A percentile compares a stretch with the other conserved stretches of the same genome.
phyloP scores from a whole-genome alignment of 1,140 invertebrate species.

The Nautilus pompilius region DNA sequence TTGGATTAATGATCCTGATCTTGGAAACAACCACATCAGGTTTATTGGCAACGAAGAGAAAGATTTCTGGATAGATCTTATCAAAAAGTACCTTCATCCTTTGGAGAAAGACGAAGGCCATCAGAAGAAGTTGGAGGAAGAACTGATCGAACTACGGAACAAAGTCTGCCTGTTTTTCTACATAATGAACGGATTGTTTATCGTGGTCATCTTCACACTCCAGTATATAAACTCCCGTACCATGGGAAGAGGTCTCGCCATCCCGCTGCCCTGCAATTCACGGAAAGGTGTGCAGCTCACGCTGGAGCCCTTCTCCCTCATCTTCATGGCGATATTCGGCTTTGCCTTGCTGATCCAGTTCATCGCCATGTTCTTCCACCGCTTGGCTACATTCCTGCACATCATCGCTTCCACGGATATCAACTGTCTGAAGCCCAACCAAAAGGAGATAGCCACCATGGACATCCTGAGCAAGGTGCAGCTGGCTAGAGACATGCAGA shows the following conservation, averaged over 20 bases:
- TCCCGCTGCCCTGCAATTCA: constrained; percentile 32
- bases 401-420: constrained; percentile 93
- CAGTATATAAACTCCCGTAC: constrained; percentile 38
- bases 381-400: constrained; percentile 95
- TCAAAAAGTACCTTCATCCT: constrained; percentile 43
- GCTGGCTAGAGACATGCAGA: constrained; percentile 39
- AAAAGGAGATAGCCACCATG: constrained; percentile 35
- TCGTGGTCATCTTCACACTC: constrained; percentile 46
- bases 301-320: constrained; percentile 91
- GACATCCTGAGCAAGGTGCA: constrained; percentile 35
- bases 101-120: constrained; percentile 31
- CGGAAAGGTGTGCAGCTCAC: constrained; percentile 25
- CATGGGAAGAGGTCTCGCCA: constrained; percentile 30
- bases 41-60: constrained; percentile 66
- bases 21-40: constrained; percentile 36
- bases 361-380: constrained; percentile 97
- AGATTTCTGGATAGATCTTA: constrained; percentile 44
- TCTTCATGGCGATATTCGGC: constrained; percentile 97
- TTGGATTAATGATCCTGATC: constrained; percentile 85
- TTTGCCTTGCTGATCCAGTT: constrained; percentile 96
- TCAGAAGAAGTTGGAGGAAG: constrained; percentile 61
- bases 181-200: constrained; percentile 47
- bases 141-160: constrained; percentile 88
- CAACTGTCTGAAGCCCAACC: constrained; percentile 46
- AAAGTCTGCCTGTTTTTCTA: constrained; percentile 63